Conservation (phyloP, 1,140 invertebrate species). For the Diorhabda elongata region DNA sequence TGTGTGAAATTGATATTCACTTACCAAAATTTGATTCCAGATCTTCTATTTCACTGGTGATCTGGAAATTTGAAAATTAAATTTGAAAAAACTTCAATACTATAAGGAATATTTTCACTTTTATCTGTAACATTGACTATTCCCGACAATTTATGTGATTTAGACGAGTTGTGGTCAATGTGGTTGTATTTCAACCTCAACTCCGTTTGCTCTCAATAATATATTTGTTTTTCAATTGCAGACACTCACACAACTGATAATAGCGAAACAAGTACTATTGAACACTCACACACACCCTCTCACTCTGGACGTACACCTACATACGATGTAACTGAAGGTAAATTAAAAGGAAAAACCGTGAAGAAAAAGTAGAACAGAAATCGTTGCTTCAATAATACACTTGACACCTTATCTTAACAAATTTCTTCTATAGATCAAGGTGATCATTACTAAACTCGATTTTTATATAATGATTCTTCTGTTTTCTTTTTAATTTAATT, state of each 20-base stretch:
- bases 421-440: background rate
- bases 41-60: no score
- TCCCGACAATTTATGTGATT: no score
- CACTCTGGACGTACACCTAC: background rate
- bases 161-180: no score
- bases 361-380: background rate
- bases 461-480: no score
- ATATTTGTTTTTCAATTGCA: background rate
- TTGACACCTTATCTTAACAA: background rate
- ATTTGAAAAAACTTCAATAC: no score
- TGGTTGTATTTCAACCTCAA: no score
- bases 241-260: background rate
- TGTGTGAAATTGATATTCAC: no score
- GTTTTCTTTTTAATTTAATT: background rate
- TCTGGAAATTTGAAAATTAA: no score
- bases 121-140: no score
- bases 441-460: no score
- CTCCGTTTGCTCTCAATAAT: background rate
- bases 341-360: background rate
- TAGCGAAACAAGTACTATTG: background rate
- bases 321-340: background rate
- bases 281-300: background rate
- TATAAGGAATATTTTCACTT: no score
- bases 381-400: background rate
- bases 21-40: no score